Percentiles rank a stretch among this genome's conserved stretches.
phyloP scores from a whole-genome alignment of 2,888 invertebrate genomes.

The Drosophila setosimentum region DNA sequence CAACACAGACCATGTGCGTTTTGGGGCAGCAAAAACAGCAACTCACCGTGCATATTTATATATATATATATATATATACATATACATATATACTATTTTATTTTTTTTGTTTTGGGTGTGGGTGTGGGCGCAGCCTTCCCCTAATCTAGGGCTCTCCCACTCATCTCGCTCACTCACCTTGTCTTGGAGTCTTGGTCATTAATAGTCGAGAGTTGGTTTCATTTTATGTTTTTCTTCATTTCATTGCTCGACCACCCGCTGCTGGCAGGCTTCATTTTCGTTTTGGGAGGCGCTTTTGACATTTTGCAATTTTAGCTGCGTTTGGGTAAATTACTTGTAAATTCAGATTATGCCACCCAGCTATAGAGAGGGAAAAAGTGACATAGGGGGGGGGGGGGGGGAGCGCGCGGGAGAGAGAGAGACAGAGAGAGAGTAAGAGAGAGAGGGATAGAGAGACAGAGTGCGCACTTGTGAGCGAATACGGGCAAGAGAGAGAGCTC shows the following conservation, averaged over 20 bases:
- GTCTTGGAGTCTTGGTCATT: constrained; percentile 52
- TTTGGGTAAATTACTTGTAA: constrained; percentile 72
- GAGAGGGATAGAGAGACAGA: neutral
- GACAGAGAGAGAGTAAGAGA: neutral
- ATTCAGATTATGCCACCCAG: constrained; percentile 64
- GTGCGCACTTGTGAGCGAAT: neutral
- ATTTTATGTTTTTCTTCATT: constrained; percentile 26
- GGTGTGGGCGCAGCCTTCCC: constrained; percentile 12
- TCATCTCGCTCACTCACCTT: constrained; percentile 31
- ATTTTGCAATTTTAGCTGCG: constrained; percentile 65
- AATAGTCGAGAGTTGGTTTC: constrained; percentile 40
- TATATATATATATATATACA: constrained; percentile 1
- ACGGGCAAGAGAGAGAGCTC: constrained; percentile 17
- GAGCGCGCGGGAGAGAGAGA: neutral
- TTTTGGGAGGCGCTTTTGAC: constrained; percentile 67
- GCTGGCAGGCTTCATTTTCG: constrained; percentile 60
- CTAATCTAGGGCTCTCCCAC: constrained; percentile 2
- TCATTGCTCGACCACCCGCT: constrained; percentile 41
- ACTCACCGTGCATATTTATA: constrained; percentile 54
- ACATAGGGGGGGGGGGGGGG: neutral
- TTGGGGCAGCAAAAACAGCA: constrained; percentile 62
- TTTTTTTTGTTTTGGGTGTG: constrained; percentile 14
- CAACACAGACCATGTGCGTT: constrained; percentile 29
- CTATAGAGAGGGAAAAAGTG: neutral
- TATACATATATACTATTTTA: neutral